Evolutionary conservation across 2,113 vertebrate species (phyloP).

Genomic region (Xiphorhynchus elegans): DNA sequence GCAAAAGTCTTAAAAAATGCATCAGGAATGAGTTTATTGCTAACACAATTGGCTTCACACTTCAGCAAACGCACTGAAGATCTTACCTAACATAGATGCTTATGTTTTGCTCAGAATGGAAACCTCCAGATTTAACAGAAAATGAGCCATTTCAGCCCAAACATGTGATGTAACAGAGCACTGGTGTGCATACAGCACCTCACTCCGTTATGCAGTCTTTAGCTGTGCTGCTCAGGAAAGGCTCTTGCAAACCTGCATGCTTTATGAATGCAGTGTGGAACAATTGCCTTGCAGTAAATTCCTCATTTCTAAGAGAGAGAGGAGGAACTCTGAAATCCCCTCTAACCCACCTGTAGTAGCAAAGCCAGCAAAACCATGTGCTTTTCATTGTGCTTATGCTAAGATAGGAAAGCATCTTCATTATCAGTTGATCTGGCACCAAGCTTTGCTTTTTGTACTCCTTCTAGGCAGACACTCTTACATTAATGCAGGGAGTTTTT

Average conservation of each 20-base stretch:
- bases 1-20: not conserved
- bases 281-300: not conserved
- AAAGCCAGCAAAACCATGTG: not conserved
- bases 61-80: not conserved
- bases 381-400: not conserved
- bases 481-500: not conserved
- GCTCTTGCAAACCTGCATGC: not conserved
- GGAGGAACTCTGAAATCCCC: not conserved
- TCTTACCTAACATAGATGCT: not conserved
- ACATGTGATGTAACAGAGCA: not conserved
- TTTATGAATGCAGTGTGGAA: not conserved
- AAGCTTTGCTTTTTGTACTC: not conserved
- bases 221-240: not conserved
- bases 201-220: not conserved
- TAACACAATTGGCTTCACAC: not conserved
- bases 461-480: not conserved
- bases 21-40: not conserved
- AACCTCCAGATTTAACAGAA: not conserved
- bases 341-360: not conserved
- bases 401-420: not conserved
- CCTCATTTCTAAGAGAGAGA: not conserved
- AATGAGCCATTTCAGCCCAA: not conserved
- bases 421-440: not conserved
- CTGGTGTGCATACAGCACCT: accelerated
- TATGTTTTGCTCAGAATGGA: not conserved